Conservation (phyloP, 2,113 vertebrate genomes). For the Electrona antarctica region DNA sequence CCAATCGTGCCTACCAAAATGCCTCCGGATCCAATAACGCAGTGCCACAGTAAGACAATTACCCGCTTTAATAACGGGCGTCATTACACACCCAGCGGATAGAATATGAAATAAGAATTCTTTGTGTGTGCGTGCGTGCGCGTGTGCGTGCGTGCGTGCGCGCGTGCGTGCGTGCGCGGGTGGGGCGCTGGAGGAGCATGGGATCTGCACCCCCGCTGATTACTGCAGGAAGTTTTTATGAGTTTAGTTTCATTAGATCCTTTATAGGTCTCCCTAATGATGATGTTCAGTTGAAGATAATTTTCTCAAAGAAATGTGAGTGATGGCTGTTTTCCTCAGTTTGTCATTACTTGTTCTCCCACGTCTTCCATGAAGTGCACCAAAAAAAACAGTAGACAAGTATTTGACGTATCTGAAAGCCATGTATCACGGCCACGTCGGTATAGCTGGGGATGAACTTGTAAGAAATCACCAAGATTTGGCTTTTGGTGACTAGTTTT, state of each 20-base stretch:
- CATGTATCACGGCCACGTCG: conserved; percentile 18
- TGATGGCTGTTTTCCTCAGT: conserved; percentile 14
- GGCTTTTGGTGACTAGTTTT: too few relatives aligned
- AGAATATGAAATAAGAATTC: conserved; percentile 70
- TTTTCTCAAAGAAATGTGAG: conserved; percentile 36
- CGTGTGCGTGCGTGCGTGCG: background rate
- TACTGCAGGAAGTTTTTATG: conserved; percentile 57
- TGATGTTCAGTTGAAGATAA: conserved; percentile 48
- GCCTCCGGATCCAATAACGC: conserved; percentile 72
- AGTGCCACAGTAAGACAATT: conserved; percentile 71
- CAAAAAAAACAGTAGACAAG: conserved; percentile 37
- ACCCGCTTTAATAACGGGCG: conserved; percentile 73
- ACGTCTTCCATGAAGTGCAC: conserved; percentile 31
- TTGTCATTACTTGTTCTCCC: conserved; percentile 35
- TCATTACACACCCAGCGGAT: conserved; percentile 70
- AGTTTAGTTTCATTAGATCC: conserved; percentile 60
- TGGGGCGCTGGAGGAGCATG: conserved; percentile 23
- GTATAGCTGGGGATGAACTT: too few relatives aligned
- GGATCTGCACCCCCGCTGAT: conserved; percentile 58
- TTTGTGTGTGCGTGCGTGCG: conserved; percentile 4
- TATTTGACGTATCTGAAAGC: conserved; percentile 35
- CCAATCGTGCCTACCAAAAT: conserved; percentile 60
- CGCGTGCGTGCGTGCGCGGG: background rate
- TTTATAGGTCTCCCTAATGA: conserved; percentile 51
- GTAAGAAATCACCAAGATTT: too few relatives aligned